Evolutionary conservation across 2,888 invertebrate species (phyloP).

Genomic region (Drosophila multiciliata): DNA sequence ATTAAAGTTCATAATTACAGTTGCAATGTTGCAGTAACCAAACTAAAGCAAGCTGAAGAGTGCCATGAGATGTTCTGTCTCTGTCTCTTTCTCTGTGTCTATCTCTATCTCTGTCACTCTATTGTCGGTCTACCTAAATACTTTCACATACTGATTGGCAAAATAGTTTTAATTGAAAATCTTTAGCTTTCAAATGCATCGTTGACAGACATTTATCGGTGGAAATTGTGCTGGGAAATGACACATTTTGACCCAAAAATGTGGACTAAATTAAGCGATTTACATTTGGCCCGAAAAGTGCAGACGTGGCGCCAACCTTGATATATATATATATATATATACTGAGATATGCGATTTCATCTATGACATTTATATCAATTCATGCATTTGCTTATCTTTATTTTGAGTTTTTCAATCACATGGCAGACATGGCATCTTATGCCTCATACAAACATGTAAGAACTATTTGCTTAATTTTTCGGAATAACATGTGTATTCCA

Average conservation of each 20-base stretch:
- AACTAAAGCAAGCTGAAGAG: constrained; percentile 10
- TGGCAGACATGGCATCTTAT: constrained; percentile 3
- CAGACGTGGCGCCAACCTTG: constrained; percentile 32
- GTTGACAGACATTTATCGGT: constrained; percentile 33
- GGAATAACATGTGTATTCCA: constrained; percentile 57
- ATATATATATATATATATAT: background rate
- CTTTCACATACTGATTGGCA: constrained; percentile 68
- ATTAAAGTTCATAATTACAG: constrained; percentile 79
- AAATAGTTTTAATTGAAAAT: constrained; percentile 81
- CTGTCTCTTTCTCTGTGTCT: constrained; percentile 1
- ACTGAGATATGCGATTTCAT: background rate
- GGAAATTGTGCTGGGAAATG: background rate
- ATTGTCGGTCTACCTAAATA: constrained; percentile 26
- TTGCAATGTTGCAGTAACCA: constrained; percentile 55
- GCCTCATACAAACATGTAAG: background rate
- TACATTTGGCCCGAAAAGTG: constrained; percentile 38
- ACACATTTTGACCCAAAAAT: constrained; percentile 47
- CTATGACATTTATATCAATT: constrained; percentile 51
- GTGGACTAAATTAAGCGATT: constrained; percentile 45
- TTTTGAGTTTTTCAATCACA: constrained; percentile 7
- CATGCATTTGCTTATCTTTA: constrained; percentile 17
- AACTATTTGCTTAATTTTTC: constrained; percentile 60
- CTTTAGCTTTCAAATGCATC: constrained; percentile 61
- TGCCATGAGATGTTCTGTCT: background rate
- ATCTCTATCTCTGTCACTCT: background rate